These are phyloP conservation scores for Enhydra lutris DNA, from an alignment of 2,113 vertebrate genomes.

Conservation along the genomic window DNA sequence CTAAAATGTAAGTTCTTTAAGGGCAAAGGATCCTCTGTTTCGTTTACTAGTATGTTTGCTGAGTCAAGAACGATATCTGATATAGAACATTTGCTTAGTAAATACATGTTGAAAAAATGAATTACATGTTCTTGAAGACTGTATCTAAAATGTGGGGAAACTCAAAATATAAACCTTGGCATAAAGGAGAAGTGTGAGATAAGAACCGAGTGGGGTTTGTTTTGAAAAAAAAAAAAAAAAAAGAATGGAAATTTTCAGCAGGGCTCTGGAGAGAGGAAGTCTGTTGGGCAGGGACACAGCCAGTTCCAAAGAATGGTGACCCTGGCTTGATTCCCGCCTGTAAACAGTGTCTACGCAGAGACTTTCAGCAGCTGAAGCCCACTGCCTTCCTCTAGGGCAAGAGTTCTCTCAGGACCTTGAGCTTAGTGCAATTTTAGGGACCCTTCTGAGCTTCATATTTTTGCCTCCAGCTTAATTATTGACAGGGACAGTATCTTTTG, in stretches of 20 bases:
- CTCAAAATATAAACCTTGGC: neutral
- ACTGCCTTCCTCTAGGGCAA: neutral
- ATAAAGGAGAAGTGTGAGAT: neutral
- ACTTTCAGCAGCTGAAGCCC: neutral
- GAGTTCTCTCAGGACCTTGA: neutral
- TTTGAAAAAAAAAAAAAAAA: neutral
- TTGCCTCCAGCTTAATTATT: neutral
- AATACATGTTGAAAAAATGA: neutral
- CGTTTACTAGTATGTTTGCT: neutral
- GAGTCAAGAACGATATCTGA: neutral
- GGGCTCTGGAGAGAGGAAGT: neutral
- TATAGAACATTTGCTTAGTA: neutral
- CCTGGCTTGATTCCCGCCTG: fast-evolving
- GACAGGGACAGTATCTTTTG: neutral
- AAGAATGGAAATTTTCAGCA: neutral
- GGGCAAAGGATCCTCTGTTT: neutral
- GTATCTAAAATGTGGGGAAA: neutral
- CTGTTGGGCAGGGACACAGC: neutral
- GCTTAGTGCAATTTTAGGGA: neutral
- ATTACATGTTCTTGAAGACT: neutral
- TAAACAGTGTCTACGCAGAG: neutral
- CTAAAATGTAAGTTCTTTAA: neutral
- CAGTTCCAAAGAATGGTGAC: neutral
- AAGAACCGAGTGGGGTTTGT: neutral
- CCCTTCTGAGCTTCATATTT: neutral